Evolutionary conservation across 2,888 invertebrate species (phyloP).

Genomic region (Hipparchia sbordonii): DNA sequence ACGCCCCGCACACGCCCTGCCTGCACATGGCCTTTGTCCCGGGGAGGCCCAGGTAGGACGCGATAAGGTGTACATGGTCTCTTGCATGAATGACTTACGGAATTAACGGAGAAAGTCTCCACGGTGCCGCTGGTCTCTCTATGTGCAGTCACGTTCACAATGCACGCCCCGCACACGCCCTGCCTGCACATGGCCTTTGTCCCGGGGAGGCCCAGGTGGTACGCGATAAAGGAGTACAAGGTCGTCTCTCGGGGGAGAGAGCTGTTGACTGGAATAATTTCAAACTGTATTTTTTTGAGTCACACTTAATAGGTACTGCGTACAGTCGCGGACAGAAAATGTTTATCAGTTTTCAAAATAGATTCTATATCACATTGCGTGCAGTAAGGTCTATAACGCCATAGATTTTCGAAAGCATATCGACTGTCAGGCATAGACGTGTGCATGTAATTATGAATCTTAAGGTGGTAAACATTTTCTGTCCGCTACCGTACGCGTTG

Average conservation of each 20-base stretch:
- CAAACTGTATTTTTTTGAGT: no score
- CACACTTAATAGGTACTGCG: no score
- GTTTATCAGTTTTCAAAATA: no score
- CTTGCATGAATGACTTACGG: constrained; percentile 52
- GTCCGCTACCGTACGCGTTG: no score
- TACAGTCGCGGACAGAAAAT: no score
- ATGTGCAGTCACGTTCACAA: constrained; percentile 64
- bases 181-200: constrained; percentile 84
- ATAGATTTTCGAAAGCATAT: no score
- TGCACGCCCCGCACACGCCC: constrained; percentile 70
- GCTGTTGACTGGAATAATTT: constrained; percentile 54
- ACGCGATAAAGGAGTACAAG: constrained; percentile 85
- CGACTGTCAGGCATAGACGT: no score
- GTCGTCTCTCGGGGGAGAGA: constrained; percentile 76
- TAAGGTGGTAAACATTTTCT: no score
- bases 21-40: background rate
- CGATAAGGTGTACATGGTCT: background rate
- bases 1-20: constrained; percentile 70
- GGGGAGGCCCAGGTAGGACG: background rate
- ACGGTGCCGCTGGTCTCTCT: constrained; percentile 52
- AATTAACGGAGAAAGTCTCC: constrained; percentile 71
- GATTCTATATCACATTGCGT: no score
- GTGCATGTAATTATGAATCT: no score
- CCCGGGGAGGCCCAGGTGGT: constrained; percentile 82
- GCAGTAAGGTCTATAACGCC: no score